Evolutionary conservation across 2,113 vertebrate genomes (phyloP), one percentile per base, ranked within the genome.

Genomic region (Chaetops frenatus): DNA sequence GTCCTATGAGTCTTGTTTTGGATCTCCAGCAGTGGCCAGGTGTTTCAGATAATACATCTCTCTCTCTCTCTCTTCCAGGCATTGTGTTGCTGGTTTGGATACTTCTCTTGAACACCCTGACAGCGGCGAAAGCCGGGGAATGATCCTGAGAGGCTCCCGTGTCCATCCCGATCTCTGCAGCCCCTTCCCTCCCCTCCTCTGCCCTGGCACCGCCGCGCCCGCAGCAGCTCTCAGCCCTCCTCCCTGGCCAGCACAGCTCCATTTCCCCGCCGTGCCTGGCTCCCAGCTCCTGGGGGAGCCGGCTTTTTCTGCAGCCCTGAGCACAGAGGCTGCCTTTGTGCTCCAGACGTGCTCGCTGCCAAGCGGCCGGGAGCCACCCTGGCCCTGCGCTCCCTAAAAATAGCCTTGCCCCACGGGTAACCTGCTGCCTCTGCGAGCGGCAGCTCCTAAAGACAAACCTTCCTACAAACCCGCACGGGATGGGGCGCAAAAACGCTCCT

Each of bases 251-350:
- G 8, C 65, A 38, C 56, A 36, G 48, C 76, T n/a, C 81, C 0
- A 3, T 77, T 73, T 78, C 69, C 57, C 17, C 3, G 1, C 77
- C 9, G 23, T 90, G 94, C 88, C 90, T 70, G 85, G 51, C 86
- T 82, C 91, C 73, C 93, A 23, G 85, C 88, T 92, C 83, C 91
- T 66, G 67, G 21, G 1, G 35, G 12, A 35, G 60, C n/a, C n/a
- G n/a, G n/a, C n/a, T n/a, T n/a, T n/a, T 9, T 62, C 6, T 1
- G 35, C 18, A 73, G 58, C 45, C 2, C 3, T 7, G 40, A 11
- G 80, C 17, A 96, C 96, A 95, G 91, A 94, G 86, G 48, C 81
- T 23, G 60, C 81, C 82, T 95, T 95, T 95, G 95, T 97, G 56
- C 22, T n/a, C 88, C 2, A 17, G 94, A 88, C 17, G 16, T 36